Evolutionary conservation across 2,113 vertebrate genomes (phyloP).

Genomic region (Elephas maximus): DNA sequence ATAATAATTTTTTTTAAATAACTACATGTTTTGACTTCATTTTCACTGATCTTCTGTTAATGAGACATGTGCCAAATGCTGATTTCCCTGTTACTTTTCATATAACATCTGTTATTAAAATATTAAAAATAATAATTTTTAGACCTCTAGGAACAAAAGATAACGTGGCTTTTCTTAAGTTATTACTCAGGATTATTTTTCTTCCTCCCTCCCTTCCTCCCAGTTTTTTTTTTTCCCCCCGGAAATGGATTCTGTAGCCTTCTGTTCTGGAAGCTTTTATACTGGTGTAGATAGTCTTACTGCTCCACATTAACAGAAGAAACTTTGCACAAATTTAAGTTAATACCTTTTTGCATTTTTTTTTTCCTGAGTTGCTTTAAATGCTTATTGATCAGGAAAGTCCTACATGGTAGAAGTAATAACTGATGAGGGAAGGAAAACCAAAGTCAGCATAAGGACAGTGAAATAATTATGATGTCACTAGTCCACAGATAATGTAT

Average conservation of each 20-base stretch:
- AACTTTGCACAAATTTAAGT: neutral
- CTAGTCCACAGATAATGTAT: neutral
- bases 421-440: neutral
- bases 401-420: neutral
- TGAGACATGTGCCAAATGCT: constrained; percentile 75
- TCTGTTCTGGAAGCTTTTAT: neutral
- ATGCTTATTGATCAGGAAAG: neutral
- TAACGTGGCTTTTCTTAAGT: neutral
- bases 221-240: too few species aligned
- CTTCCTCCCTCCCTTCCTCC: rapidly evolving
- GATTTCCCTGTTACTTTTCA: constrained; percentile 73
- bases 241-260: neutral
- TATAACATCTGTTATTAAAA: constrained; percentile 68
- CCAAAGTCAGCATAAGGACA: neutral
- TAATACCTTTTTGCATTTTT: neutral
- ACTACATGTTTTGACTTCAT: constrained; percentile 64
- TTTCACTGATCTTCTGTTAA: constrained; percentile 70
- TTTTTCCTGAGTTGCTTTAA: neutral
- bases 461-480: neutral
- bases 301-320: neutral
- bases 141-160: neutral
- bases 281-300: neutral
- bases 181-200: neutral
- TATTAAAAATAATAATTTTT: neutral
- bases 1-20: constrained; percentile 41